Percentiles rank a stretch among this genome's conserved stretches.
These are phyloP conservation scores for Strigamia transsilvanica DNA, from an alignment of 2,888 invertebrate species.

Conservation along the genomic window DNA sequence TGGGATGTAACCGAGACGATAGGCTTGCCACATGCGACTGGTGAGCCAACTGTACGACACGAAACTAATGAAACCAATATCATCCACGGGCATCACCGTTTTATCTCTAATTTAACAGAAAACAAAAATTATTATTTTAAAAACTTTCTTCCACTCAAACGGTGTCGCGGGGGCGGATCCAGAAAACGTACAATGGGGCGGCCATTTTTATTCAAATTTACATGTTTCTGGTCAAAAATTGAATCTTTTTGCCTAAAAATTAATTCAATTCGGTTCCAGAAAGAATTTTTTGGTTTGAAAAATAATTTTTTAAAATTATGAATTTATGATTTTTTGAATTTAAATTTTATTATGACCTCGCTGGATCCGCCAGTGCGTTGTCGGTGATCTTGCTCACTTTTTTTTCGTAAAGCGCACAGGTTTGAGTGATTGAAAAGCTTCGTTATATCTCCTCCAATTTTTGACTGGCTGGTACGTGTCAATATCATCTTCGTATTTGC, in stretches of 20 bases:
- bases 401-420: not conserved
- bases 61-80: slow-evolving; percentile 67
- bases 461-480: not conserved
- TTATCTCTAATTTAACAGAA: not conserved
- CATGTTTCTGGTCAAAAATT: too few relatives aligned
- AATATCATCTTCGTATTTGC: not conserved
- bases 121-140: not conserved
- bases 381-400: not conserved
- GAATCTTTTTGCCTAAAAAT: too few relatives aligned
- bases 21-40: slow-evolving; percentile 67
- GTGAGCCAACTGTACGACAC: slow-evolving; percentile 69
- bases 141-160: not conserved
- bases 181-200: too few relatives aligned
- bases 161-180: too few relatives aligned
- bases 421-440: slow-evolving; percentile 25
- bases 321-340: too few relatives aligned
- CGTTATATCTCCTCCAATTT: slow-evolving; percentile 44
- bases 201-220: too few relatives aligned
- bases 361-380: too few relatives aligned
- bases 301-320: too few relatives aligned
- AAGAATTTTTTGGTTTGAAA: too few relatives aligned
- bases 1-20: slow-evolving; percentile 65
- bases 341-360: too few relatives aligned
- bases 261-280: too few relatives aligned
- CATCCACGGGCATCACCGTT: slow-evolving; percentile 64